Evolutionary conservation across 2,888 invertebrate species (phyloP), one percentile per base, ranked within the genome.

Genomic region (Acrobeloides nanus): DNA sequence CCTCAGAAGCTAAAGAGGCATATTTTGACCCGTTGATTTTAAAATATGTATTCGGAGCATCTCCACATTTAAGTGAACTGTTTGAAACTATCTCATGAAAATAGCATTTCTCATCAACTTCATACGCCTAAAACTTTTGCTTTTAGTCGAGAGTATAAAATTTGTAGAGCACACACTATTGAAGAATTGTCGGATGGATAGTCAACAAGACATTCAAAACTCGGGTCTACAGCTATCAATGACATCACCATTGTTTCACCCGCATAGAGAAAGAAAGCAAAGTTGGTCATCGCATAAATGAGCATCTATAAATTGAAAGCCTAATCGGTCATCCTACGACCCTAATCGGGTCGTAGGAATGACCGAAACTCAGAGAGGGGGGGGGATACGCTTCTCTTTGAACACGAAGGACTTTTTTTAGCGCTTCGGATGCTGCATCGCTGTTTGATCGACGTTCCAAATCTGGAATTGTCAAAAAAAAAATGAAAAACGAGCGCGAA

Each of bases 221-320:
- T 31, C 5, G 58, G 56, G 21, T 57, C 34, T 38, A 55, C 61
- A 3, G 62, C 59, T n/a, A 70, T 62, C 42, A 70, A 59, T 4
- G 68, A 64, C 63, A 71, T 67, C 3, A 61, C 46, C 59, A 60
- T 62, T 4, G 64, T 61, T 38, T 64, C 51, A 39, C 32, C 43
- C 10, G 51, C 48, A 39, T 42, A 65, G n/a, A 55, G 29, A 18
- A 50, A 48, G 15, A 38, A 33, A 15, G 24, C 48, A n/a, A 64
- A n/a, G 27, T 33, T 42, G 26, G 57, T 32, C 54, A 62, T 49
- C 23, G 41, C 47, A 33, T 64, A 61, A 18, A 59, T 48, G 5
- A 57, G 26, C 59, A 57, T 59, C 51, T 57, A 27, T n/a, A n/a
- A n/a, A n/a, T n/a, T n/a, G n/a, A n/a, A n/a, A n/a, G n/a, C n/a